phyloP scores from a whole-genome alignment of 1,140 invertebrate species.

The Drosophila ananassae region DNA sequence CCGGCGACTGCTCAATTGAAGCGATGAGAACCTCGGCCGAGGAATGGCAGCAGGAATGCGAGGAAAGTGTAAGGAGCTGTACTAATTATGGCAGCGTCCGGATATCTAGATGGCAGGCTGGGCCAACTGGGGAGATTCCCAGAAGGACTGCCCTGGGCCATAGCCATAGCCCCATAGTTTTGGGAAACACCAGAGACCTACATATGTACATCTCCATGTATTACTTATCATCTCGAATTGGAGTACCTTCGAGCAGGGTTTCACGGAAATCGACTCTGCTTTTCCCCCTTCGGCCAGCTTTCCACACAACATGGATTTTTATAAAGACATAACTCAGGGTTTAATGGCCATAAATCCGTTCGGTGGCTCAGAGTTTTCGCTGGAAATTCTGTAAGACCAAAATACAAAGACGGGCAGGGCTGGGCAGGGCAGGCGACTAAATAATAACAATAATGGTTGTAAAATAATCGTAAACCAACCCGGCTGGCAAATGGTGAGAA shows the following conservation, averaged over 20 bases:
- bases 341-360: constrained; percentile 62
- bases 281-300: constrained; percentile 1
- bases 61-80: constrained; percentile 17
- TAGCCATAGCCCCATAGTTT: too few species aligned
- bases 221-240: too few species aligned
- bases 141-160: too few species aligned
- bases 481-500: constrained; percentile 62
- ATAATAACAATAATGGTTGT: constrained; percentile 42
- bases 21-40: constrained; percentile 44
- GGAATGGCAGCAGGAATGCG: background rate
- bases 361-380: constrained; percentile 48
- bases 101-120: constrained; percentile 1
- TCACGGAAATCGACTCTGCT: background rate
- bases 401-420: constrained; percentile 19
- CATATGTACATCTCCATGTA: too few species aligned
- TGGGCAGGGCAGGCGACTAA: background rate
- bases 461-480: constrained; percentile 40
- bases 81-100: constrained; percentile 24
- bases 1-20: constrained; percentile 60
- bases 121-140: too few species aligned
- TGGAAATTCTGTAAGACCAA: constrained; percentile 64
- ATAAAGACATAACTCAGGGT: constrained; percentile 61
- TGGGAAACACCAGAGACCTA: too few species aligned
- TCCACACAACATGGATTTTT: constrained; percentile 26
- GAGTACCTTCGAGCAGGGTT: too few species aligned